Evolutionary conservation across 2,797 vertebrate species (phyloP), one percentile per base, ranked within the genome.

Genomic region (Acridotheres tristis): DNA sequence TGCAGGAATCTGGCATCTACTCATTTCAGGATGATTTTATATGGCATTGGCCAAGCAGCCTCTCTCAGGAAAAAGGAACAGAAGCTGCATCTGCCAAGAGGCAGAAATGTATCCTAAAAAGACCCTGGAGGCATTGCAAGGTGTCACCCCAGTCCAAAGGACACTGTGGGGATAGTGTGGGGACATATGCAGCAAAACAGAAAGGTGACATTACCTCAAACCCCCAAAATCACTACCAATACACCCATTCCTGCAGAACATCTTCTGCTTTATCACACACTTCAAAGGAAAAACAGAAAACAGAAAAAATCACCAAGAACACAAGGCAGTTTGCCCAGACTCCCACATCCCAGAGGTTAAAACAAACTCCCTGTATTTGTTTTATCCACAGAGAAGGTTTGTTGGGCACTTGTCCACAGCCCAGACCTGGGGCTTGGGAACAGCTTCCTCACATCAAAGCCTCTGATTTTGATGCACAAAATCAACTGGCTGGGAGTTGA

Each of bases 101-200:
- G 47, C 38, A 86, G 50, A 87, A 84, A 62, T 5, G 30, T 38
- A 78, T 61, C 71, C 67, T 54, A 67, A 72, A 84, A 71, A 10
- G 18, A 15, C 25, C 67, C 53, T 27, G 23, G 34, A 87, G 74
- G 36, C 38, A 42, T 16, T 6, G 3, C 27, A 78, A 78, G 10
- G 34, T 36, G 30, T 27, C 61, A 74, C 13, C 13, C n/a, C 80
- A 53, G 20, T 6, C 8, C 66, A 72, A 53, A 72, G 42, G 74
- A 67, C 38, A 19, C 23, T 3, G 5, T 4, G 42, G 48, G 48
- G 30, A 29, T 4, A 59, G 9, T 0, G 5, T 51, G 65, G 25
- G 32, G 57, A 11, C 47, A 48, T 0, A 0, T 3, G 22, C 55
- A 74, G 42, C 45, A 77, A 38, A 85, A 13, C 0, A 65, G 76